phyloP scores from a whole-genome alignment of 64 coral and sea anemone genomes.

The Porites australiensis region DNA sequence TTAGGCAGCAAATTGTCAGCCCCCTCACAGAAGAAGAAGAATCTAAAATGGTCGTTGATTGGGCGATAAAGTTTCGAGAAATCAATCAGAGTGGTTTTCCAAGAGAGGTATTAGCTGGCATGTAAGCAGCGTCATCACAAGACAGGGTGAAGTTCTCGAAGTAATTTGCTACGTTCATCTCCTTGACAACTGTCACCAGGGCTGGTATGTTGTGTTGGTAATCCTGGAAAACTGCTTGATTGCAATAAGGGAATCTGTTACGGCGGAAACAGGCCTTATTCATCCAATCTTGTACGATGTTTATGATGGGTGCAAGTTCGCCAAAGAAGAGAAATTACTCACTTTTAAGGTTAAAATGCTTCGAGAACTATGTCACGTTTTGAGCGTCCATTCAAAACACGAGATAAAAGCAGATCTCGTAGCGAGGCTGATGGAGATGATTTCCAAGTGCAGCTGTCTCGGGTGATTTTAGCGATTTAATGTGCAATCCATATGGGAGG shows the following conservation, averaged over 20 bases:
- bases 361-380: conserved; percentile 30
- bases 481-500: too few species aligned
- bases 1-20: conserved; percentile 18
- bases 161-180: conserved; percentile 42
- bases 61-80: conserved; percentile 57
- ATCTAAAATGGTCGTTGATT: conserved; percentile 46
- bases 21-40: not conserved
- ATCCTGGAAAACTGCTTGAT: conserved; percentile 10
- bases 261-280: not conserved
- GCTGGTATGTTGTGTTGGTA: conserved; percentile 7
- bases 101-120: conserved; percentile 52
- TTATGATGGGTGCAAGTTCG: conserved; percentile 40
- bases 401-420: conserved; percentile 44
- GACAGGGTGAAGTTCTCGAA: not conserved
- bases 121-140: conserved; percentile 32
- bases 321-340: conserved; percentile 10
- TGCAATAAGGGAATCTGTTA: not conserved
- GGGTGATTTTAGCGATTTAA: too few species aligned
- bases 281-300: conserved; percentile 49
- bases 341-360: conserved; percentile 54
- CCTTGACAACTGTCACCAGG: not conserved
- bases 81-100: conserved; percentile 32
- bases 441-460: not conserved
- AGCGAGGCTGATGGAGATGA: conserved; percentile 15
- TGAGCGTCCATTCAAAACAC: not conserved